Base-by-base conservation (phyloP, 2,888 invertebrate genomes). In the Zelleria hepariella region DNA sequence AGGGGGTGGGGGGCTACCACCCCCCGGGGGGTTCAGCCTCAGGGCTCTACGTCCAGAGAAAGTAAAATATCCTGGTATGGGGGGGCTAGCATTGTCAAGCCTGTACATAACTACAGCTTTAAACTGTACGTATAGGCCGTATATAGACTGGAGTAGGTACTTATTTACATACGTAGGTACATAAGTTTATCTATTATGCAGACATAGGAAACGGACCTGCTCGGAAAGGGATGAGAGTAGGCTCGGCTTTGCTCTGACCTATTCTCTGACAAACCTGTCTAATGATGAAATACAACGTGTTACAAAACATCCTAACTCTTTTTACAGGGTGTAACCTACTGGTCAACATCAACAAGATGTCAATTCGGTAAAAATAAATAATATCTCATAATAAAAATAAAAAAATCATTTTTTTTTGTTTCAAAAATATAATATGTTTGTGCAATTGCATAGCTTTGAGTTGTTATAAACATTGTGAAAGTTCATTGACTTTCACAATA, bases 1-100 rank as follows among this genome's bases (percentile, higher is more conserved):
- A 71, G 63, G 64, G 66, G 67, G 67, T 59, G 66, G 67, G 65
- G 64, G 67, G 67, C 67, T 66, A 68, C 70, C 72, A 66, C 63
- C 59, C 58, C 65, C 64, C 69, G 74, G 77, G 67, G 78, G 77
- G 66, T 73, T 67, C 75, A 82, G 86, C 85, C 83, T 78, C 71
- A 82, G 82, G 85, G 86, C 83, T n/a, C 74, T 80, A 75, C 85
- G 87, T 84, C 86, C 86, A 87, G 87, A 83, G 85, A 88, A 87
- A 88, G 86, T 86, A 86, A 86, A 87, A 84, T 86, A 85, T 85
- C 85, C 86, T 86, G 85, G 85, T 82, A 77, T 84, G 85, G 77
- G 86, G 87, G 85, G 86, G 85, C 86, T 85, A 87, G 86, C 83
- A 88, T 86, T 88, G 87, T 88, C 87, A 88, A 86, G 82, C 77